Evolutionary conservation across 2,113 vertebrate genomes (phyloP).

Genomic region (Galemys pyrenaicus): DNA sequence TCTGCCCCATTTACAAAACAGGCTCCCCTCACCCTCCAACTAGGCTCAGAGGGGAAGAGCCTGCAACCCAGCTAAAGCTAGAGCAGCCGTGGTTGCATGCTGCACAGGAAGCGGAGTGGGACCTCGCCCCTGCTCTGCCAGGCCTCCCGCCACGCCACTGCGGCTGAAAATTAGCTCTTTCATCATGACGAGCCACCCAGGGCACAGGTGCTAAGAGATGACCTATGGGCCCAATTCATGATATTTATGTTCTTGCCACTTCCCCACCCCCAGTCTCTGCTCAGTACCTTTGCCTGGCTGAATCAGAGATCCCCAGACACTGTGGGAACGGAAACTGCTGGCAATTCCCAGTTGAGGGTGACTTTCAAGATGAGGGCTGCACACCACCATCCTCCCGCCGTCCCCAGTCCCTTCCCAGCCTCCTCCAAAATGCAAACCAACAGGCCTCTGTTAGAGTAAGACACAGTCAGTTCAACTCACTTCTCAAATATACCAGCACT

Average conservation of each 20-base stretch:
- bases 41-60: background rate
- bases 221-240: slow-evolving; percentile 15
- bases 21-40: background rate
- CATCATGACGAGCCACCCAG: background rate
- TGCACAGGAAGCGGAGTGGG: background rate
- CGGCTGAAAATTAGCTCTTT: slow-evolving; percentile 66
- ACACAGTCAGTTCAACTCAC: background rate
- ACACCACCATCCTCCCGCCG: background rate
- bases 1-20: background rate
- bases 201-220: background rate
- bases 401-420: background rate
- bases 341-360: background rate
- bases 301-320: background rate
- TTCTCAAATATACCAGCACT: background rate
- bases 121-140: background rate
- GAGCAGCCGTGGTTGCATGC: background rate
- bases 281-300: background rate
- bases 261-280: slow-evolving; percentile 7
- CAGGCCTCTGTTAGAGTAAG: background rate
- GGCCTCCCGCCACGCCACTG: background rate
- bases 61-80: background rate
- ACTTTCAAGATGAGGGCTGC: background rate
- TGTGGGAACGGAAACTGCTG: background rate
- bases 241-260: slow-evolving; percentile 41
- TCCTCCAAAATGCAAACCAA: background rate